Percentiles rank a stretch among this genome's conserved stretches.
phyloP scores from a whole-genome alignment of 2,888 invertebrate genomes.

The Coleophora flavipennella region DNA sequence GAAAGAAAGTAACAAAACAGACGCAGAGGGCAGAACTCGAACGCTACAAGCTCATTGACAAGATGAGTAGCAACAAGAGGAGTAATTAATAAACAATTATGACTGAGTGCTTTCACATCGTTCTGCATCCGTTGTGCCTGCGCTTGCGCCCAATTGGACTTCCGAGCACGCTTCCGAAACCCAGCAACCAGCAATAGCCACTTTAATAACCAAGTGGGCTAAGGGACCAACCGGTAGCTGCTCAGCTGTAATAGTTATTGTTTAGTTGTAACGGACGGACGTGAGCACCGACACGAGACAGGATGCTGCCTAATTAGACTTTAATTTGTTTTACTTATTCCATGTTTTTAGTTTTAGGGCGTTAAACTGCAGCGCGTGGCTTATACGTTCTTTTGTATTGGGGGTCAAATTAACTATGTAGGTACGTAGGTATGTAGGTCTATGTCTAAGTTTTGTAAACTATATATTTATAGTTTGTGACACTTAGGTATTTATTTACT shows the following conservation, averaged over 20 bases:
- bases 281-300: conserved; percentile 53
- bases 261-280: too few species aligned
- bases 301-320: conserved; percentile 64
- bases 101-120: conserved; percentile 55
- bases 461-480: too few species aligned
- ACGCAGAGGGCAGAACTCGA: neutral
- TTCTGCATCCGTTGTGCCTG: conserved; percentile 51
- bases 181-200: conserved; percentile 22
- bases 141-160: conserved; percentile 67
- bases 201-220: conserved; percentile 25
- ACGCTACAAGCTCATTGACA: neutral
- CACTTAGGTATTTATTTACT: too few species aligned
- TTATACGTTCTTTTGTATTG: neutral
- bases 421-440: conserved; percentile 35
- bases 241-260: conserved; percentile 25
- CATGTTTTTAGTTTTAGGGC: conserved; percentile 15
- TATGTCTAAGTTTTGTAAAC: too few species aligned
- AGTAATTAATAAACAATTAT: conserved; percentile 49
- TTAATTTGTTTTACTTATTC: conserved; percentile 53
- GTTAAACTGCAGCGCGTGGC: too few species aligned
- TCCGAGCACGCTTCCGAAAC: conserved; percentile 68
- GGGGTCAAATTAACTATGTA: conserved; percentile 2
- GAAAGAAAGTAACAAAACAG: too few species aligned
- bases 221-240: conserved; percentile 54
- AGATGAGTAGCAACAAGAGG: conserved; percentile 23